Evolutionary conservation across 37 sponge, comb jelly and placozoan genomes (phyloP).

Genomic region (Aplysina aerophoba): DNA sequence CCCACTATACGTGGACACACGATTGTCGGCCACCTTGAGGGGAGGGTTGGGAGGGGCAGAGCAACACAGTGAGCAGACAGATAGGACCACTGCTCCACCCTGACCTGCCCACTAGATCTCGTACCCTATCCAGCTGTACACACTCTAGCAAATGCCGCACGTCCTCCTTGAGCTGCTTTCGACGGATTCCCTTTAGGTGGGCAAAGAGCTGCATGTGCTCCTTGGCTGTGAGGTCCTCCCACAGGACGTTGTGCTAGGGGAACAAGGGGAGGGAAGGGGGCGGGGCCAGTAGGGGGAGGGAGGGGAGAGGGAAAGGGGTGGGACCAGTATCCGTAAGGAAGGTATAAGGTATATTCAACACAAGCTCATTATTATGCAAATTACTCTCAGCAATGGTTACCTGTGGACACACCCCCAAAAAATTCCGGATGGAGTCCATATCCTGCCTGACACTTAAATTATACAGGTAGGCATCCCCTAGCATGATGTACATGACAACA

Average conservation of each 20-base stretch:
- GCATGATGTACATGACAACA: too few species aligned
- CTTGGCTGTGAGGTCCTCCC: conserved; percentile 78
- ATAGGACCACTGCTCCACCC: too few species aligned
- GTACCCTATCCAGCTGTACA: conserved; percentile 37
- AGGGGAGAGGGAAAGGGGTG: too few species aligned
- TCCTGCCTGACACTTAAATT: conserved; percentile 57
- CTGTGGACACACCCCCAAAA: conserved; percentile 88
- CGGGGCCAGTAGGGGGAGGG: too few species aligned
- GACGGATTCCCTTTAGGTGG: conserved; percentile 59
- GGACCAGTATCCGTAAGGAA: too few species aligned
- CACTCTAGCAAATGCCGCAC: conserved; percentile 57
- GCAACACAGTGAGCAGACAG: too few species aligned
- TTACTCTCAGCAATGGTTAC: conserved; percentile 9
- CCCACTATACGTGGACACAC: conserved; percentile 85
- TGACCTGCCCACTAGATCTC: too few species aligned
- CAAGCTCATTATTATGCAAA: too few species aligned
- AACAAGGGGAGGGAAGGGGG: neutral
- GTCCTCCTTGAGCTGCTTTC: conserved; percentile 43
- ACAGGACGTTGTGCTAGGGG: conserved; percentile 72
- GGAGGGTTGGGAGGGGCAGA: too few species aligned
- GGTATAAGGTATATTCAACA: too few species aligned
- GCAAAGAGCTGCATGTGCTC: conserved; percentile 84
- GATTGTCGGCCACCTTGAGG: conserved; percentile 72
- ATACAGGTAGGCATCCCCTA: conserved; percentile 82
- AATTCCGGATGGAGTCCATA: conserved; percentile 65